Percentiles rank a stretch among this genome's conserved stretches.
Evolutionary conservation across 1,140 invertebrate genomes (phyloP).

Genomic region (Aphaenogaster floridana): DNA sequence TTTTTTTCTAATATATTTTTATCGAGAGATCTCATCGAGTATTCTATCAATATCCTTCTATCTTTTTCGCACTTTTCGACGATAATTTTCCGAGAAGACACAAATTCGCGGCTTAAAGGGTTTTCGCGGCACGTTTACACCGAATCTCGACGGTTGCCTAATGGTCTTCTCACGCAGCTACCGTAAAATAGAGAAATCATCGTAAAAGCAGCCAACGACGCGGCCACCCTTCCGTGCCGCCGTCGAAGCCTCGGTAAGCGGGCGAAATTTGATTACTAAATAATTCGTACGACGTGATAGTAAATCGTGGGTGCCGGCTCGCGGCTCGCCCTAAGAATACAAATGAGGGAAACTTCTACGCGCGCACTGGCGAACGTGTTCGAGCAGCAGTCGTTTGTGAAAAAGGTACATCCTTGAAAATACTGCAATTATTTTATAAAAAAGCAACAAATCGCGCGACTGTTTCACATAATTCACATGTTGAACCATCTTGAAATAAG

Average conservation of each 20-base stretch:
- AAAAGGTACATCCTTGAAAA: neutral
- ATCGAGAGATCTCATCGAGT: neutral
- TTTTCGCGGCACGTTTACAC: conserved; percentile 70
- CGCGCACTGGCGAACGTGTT: conserved; percentile 45
- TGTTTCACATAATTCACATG: neutral
- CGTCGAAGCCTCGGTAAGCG: conserved; percentile 66
- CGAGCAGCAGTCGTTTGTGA: conserved; percentile 12
- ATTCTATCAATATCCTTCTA: neutral
- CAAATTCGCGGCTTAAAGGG: conserved; percentile 28
- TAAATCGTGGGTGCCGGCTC: conserved; percentile 82
- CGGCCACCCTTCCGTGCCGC: conserved; percentile 57
- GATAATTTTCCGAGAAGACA: conserved; percentile 18
- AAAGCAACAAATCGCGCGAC: neutral
- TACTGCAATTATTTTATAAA: conserved; percentile 4
- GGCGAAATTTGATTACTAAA: conserved; percentile 87
- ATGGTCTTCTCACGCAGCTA: conserved; percentile 83
- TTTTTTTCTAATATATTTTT: neutral
- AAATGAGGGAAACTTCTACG: conserved; percentile 84
- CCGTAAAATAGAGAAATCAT: conserved; percentile 87
- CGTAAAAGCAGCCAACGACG: conserved; percentile 77
- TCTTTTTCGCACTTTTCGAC: neutral
- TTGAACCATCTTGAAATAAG: neutral
- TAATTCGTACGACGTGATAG: conserved; percentile 86
- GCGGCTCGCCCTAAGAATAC: conserved; percentile 84
- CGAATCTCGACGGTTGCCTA: conserved; percentile 70